These are phyloP conservation scores for Metopolophium dirhodum DNA, from an alignment of 1,140 invertebrate species.

Conservation along the genomic window DNA sequence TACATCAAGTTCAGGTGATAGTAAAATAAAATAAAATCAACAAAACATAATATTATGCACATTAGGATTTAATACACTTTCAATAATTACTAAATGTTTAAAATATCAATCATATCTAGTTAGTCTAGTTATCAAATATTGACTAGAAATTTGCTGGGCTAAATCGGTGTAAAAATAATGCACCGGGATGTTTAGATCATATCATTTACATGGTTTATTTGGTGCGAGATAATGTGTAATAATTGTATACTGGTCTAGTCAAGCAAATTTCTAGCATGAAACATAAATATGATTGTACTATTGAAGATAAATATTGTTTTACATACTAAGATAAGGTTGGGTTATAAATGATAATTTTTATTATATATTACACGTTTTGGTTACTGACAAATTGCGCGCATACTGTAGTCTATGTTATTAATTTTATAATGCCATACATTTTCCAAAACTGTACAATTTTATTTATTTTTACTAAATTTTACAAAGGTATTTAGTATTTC, in stretches of 20 bases:
- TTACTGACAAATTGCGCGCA: too few relatives aligned
- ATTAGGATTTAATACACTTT: background rate
- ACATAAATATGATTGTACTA: too few relatives aligned
- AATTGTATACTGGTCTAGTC: too few relatives aligned
- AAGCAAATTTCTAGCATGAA: too few relatives aligned
- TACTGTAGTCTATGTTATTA: background rate
- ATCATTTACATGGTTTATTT: too few relatives aligned
- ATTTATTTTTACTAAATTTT: background rate
- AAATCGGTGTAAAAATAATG: too few relatives aligned
- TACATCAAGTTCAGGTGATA: constrained; percentile 11
- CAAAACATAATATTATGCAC: background rate
- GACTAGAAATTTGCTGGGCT: too few relatives aligned
- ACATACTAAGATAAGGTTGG: background rate
- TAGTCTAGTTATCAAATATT: too few relatives aligned
- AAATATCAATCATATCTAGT: background rate
- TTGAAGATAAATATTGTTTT: background rate
- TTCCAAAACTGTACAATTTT: background rate
- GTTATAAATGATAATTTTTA: background rate
- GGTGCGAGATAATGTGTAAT: too few relatives aligned
- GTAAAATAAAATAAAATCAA: background rate
- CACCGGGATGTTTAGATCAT: too few relatives aligned
- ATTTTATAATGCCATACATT: background rate
- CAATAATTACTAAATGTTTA: background rate
- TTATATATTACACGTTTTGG: too few relatives aligned
- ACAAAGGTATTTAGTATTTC: background rate